Conservation (phyloP, 2,797 vertebrate genomes). For the Lepus oiostolus region DNA sequence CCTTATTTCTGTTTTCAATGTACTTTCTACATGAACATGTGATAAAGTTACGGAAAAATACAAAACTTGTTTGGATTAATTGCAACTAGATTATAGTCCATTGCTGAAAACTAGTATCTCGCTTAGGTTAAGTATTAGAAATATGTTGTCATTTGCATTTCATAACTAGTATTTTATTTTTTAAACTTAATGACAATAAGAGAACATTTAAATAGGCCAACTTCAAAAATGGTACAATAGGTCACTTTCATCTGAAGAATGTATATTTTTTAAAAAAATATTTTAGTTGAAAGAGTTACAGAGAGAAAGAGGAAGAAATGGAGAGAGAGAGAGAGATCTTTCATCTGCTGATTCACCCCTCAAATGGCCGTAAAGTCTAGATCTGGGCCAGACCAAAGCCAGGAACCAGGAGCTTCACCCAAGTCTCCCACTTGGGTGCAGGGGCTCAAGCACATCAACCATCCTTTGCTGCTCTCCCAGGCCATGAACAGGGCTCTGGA, state of each 20-base stretch:
- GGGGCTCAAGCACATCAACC: too few relatives aligned
- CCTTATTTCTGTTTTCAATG: background rate
- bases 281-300: too few relatives aligned
- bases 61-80: background rate
- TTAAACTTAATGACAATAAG: background rate
- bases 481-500: too few relatives aligned
- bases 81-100: background rate
- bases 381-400: too few relatives aligned
- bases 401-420: too few relatives aligned
- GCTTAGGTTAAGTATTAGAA: background rate
- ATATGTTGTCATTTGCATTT: background rate
- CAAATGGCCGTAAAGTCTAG: too few relatives aligned
- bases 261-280: background rate
- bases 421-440: too few relatives aligned
- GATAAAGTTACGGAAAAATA: conserved; percentile 10
- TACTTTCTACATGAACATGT: background rate
- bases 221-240: background rate
- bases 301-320: too few relatives aligned
- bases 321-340: too few relatives aligned
- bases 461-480: too few relatives aligned
- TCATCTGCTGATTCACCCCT: too few relatives aligned
- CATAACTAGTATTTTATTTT: background rate
- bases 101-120: background rate
- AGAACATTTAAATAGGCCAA: background rate
- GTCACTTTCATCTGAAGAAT: conserved; percentile 35